These are phyloP conservation scores for Ammodytes marinus DNA, from an alignment of 2,113 vertebrate genomes.

Conservation along the genomic window DNA sequence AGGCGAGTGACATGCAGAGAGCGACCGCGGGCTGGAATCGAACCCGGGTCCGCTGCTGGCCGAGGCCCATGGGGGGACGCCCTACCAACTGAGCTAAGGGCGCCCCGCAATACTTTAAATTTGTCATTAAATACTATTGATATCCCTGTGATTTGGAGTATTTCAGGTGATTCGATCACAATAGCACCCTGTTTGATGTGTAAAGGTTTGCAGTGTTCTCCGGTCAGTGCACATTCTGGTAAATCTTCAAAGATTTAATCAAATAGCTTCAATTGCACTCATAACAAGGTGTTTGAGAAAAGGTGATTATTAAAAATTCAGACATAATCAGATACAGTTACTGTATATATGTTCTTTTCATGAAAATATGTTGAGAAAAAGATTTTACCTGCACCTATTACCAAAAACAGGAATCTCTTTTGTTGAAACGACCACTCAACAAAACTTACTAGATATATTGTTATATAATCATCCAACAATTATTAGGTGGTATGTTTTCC, in stretches of 20 bases:
- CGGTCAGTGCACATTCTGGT: slow-evolving; percentile 18
- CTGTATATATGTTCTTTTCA: background rate
- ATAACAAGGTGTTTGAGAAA: background rate
- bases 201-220: background rate
- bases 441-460: background rate
- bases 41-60: no score
- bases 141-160: background rate
- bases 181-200: background rate
- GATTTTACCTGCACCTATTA: background rate
- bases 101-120: background rate
- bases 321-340: background rate
- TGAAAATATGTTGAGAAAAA: background rate
- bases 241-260: slow-evolving; percentile 13
- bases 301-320: background rate
- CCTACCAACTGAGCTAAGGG: no score
- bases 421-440: background rate
- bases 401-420: background rate
- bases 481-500: background rate
- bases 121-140: slow-evolving; percentile 12
- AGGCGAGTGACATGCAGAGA: no score
- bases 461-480: no score
- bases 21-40: no score
- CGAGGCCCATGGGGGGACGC: no score
- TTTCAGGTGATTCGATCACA: slow-evolving; percentile 15
- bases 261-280: background rate